phyloP scores from a whole-genome alignment of 2,113 vertebrate genomes.

The Rousettus leschenaultii region DNA sequence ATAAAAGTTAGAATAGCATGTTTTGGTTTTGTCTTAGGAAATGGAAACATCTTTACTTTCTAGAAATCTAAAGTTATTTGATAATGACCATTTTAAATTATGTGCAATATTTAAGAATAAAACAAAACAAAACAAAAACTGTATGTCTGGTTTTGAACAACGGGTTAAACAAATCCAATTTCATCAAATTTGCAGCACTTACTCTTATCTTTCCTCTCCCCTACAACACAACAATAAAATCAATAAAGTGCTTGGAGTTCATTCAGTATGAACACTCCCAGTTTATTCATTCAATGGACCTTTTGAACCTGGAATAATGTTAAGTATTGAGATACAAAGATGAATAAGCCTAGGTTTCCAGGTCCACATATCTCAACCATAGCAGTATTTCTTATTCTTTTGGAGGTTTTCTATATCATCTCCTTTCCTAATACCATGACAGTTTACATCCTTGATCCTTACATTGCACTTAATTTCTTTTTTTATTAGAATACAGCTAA shows the following conservation, averaged over 20 bases:
- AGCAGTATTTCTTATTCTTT: background rate
- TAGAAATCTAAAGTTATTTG: background rate
- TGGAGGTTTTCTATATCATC: background rate
- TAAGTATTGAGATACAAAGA: background rate
- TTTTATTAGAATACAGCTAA: too few relatives aligned
- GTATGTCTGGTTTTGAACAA: background rate
- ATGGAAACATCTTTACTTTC: background rate
- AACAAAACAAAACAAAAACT: background rate
- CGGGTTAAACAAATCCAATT: background rate
- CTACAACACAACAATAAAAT: background rate
- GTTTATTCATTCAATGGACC: background rate
- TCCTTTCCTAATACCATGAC: too few relatives aligned
- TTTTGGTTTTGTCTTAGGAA: conserved; percentile 7
- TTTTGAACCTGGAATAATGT: background rate
- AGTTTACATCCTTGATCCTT: background rate
- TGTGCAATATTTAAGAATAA: background rate
- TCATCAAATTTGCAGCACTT: background rate
- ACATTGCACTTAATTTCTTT: background rate
- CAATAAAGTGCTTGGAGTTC: background rate
- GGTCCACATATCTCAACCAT: background rate
- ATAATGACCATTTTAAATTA: background rate
- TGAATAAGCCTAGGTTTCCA: background rate
- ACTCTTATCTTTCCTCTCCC: background rate
- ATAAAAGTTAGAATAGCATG: background rate
- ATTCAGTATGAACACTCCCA: background rate